Evolutionary conservation across 2,888 invertebrate genomes (phyloP).

Genomic region (Tanytarsus gracilentus): DNA sequence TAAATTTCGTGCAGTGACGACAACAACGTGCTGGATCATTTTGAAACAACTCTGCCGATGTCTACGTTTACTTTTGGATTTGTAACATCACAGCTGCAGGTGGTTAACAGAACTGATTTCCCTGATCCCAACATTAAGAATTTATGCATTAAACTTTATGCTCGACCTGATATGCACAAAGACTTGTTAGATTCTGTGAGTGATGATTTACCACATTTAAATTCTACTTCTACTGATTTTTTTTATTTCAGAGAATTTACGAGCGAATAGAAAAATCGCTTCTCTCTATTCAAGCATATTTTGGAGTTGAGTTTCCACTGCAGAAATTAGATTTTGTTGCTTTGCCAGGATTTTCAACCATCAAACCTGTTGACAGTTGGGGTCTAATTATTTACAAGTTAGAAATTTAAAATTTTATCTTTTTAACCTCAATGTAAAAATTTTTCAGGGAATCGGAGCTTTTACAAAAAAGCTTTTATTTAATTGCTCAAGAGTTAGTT

Average conservation of each 20-base stretch:
- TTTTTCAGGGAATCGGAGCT: slow-evolving; percentile 61
- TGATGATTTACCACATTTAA: not conserved
- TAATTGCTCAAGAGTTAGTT: slow-evolving; percentile 60
- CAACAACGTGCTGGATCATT: slow-evolving; percentile 57
- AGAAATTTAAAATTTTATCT: slow-evolving; percentile 33
- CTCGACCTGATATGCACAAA: slow-evolving; percentile 42
- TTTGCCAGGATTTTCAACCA: slow-evolving; percentile 59
- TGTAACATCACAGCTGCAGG: slow-evolving; percentile 56
- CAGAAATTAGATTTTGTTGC: slow-evolving; percentile 63
- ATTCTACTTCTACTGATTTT: not conserved
- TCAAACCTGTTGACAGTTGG: slow-evolving; percentile 69
- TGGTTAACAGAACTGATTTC: slow-evolving; percentile 32
- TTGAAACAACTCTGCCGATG: slow-evolving; percentile 63
- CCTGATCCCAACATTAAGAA: slow-evolving; percentile 32
- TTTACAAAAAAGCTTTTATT: slow-evolving; percentile 54
- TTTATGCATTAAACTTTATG: slow-evolving; percentile 44
- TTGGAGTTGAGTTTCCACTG: slow-evolving; percentile 57
- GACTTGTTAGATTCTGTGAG: slow-evolving; percentile 37
- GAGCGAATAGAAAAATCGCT: slow-evolving; percentile 52
- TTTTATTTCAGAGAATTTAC: slow-evolving; percentile 46
- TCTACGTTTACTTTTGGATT: slow-evolving; percentile 67
- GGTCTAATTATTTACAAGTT: slow-evolving; percentile 71
- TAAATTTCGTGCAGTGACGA: slow-evolving; percentile 40
- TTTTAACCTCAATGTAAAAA: slow-evolving; percentile 1
- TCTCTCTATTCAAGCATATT: slow-evolving; percentile 52